Conservation (phyloP, 2,888 invertebrate species). For the Marronus borbonicus region DNA sequence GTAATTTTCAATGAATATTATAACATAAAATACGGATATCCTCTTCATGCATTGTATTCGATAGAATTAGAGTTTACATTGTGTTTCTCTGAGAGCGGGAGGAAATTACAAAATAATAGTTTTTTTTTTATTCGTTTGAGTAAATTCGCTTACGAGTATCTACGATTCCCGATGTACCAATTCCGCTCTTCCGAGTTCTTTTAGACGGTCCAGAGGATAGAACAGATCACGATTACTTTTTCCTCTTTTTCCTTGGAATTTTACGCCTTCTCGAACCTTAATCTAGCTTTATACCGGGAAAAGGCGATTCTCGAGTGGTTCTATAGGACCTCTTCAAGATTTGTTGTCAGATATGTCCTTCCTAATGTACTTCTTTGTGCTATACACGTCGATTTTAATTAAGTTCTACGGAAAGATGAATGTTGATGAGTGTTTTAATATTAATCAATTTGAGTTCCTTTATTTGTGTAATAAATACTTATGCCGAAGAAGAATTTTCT, state of each 20-base stretch:
- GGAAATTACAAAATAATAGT: slow-evolving; percentile 26
- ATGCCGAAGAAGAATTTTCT: too few relatives aligned
- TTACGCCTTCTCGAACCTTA: slow-evolving; percentile 28
- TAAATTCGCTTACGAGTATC: slow-evolving; percentile 16
- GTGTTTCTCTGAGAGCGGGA: slow-evolving; percentile 15
- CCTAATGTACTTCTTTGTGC: slow-evolving; percentile 13
- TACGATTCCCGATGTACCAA: not conserved
- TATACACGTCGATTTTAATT: slow-evolving; percentile 9
- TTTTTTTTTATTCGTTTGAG: slow-evolving; percentile 30
- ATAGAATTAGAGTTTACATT: not conserved
- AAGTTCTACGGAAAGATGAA: not conserved
- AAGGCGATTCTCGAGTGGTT: slow-evolving; percentile 31
- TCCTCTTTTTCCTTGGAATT: slow-evolving; percentile 9
- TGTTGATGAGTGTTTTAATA: too few relatives aligned
- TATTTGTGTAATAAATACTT: too few relatives aligned
- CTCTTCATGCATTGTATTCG: not conserved
- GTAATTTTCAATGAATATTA: not conserved
- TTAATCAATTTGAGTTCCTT: too few relatives aligned
- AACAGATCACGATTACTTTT: slow-evolving; percentile 5
- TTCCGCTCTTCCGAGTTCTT: slow-evolving; percentile 6
- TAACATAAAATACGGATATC: not conserved
- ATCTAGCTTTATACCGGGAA: slow-evolving; percentile 18
- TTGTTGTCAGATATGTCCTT: slow-evolving; percentile 10
- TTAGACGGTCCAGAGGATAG: slow-evolving; percentile 6
- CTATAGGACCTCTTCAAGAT: slow-evolving; percentile 13